Base-by-base conservation (phyloP, 92 coral and sea anemone species). In the Epizoanthus scotinus region DNA sequence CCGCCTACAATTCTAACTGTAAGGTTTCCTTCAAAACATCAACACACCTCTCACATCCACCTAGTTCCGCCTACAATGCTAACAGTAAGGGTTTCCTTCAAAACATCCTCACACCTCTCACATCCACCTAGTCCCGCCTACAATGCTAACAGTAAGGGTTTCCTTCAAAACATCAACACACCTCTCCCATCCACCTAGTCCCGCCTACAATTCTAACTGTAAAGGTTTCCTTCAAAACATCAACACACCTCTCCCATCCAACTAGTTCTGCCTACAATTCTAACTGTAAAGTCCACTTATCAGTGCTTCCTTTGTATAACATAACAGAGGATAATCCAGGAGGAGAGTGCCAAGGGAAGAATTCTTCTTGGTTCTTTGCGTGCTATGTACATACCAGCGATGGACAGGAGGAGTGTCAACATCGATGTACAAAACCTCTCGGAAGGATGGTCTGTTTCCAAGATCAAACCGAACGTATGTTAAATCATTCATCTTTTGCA, bases 401-500 rank as follows among this genome's bases (percentile, higher is more conserved):
- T 20, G 2, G 44, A 31, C 13, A 75, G 73, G 17, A 59, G 58
- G 7, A 71, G 79, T 2, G 49, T 90, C 17, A 52, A 56, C 67
- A 86, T 88, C 28, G 36, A 61, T 9, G 59, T 91, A 12, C 67
- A 86, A 52, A 63, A 71, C n/a, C 54, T 67, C 0, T 50, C 58
- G 42, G 86, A 78, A 2, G 94, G 94, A 28, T 91, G 91, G 91
- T 67, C 58, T 29, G 57, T 79, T 38, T 67, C 50, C 61, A 62
- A 68, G 18, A 75, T 56, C 25, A 65, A 77, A 13, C 87, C 85
- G 59, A 14, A 70, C 83, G 93, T 87, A 59, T 42, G 49, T 42
- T 42, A 42, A 42, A 42, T 42, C 6, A 8, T 44, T 13, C 14
- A 44, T 44, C 52, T 44, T 44, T 47, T 47, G 9, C 52, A 2